Conservation (phyloP, 2,797 vertebrate species). For the Threskiornis aethiopicus region DNA sequence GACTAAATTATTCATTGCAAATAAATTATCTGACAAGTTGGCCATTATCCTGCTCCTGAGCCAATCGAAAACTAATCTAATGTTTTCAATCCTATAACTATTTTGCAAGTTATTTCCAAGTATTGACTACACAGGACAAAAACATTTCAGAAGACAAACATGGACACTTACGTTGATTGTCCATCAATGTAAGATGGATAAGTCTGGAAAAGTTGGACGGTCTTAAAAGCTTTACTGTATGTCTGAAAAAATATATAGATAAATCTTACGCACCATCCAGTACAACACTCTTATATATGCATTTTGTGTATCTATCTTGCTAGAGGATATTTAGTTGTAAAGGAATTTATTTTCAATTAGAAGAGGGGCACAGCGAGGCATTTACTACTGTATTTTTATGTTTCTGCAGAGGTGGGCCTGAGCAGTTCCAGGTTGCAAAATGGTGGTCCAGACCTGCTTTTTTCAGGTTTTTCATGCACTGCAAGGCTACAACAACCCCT, state of each 20-base stretch:
- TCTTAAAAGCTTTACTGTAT: neutral
- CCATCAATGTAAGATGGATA: neutral
- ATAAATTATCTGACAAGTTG: slow-evolving; percentile 3
- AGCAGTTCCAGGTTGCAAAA: neutral
- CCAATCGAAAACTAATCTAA: neutral
- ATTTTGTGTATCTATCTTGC: neutral
- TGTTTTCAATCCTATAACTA: neutral
- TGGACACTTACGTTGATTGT: neutral
- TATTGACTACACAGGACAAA: neutral
- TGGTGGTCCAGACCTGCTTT: neutral
- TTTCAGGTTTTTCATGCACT: neutral
- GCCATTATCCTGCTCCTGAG: neutral
- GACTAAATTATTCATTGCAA: slow-evolving; percentile 38
- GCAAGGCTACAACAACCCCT: neutral
- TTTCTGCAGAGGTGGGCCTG: neutral
- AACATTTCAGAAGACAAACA: neutral
- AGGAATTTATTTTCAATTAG: neutral
- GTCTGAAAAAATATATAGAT: neutral
- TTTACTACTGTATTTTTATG: neutral
- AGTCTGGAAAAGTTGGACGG: neutral
- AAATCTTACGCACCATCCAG: neutral
- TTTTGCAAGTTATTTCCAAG: neutral
- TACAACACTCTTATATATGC: neutral
- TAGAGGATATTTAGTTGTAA: neutral
- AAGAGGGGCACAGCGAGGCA: neutral